These are phyloP conservation scores for Cathartes aura DNA, from an alignment of 2,113 vertebrate species.

Conservation along the genomic window DNA sequence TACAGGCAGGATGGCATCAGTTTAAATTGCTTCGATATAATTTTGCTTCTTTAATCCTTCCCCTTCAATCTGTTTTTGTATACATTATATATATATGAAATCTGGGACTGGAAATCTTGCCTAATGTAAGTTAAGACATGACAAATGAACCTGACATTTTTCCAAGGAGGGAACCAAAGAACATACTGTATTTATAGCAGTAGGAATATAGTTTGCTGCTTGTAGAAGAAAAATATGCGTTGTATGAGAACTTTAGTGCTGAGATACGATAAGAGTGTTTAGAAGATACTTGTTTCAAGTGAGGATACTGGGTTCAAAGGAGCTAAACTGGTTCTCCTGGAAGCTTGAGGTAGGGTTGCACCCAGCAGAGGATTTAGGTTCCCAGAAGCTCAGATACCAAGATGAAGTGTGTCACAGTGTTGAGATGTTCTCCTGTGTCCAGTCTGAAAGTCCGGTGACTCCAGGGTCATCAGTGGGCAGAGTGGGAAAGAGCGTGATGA, in stretches of 20 bases:
- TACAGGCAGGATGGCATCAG: background rate
- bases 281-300: background rate
- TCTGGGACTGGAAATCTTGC: conserved; percentile 55
- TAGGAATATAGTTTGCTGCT: conserved; percentile 39
- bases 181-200: conserved; percentile 65
- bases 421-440: background rate
- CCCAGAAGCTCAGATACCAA: background rate
- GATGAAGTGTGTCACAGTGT: background rate
- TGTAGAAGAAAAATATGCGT: conserved; percentile 15
- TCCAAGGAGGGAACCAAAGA: conserved; percentile 48
- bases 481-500: background rate
- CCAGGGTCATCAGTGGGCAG: background rate
- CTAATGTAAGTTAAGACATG: conserved; percentile 65
- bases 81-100: conserved; percentile 32
- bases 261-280: background rate
- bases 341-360: background rate
- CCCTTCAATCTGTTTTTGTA: conserved; percentile 60
- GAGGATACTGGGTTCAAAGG: background rate
- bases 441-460: background rate
- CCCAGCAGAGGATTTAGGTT: background rate
- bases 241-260: background rate
- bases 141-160: conserved; percentile 70
- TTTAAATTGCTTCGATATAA: conserved; percentile 31
- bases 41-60: conserved; percentile 58
- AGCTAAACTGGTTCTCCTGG: background rate